A percentile compares a stretch with the other conserved stretches of the same genome.
These are phyloP conservation scores for Microhierax caerulescens DNA, from an alignment of 2,797 vertebrate genomes.

Conservation along the genomic window DNA sequence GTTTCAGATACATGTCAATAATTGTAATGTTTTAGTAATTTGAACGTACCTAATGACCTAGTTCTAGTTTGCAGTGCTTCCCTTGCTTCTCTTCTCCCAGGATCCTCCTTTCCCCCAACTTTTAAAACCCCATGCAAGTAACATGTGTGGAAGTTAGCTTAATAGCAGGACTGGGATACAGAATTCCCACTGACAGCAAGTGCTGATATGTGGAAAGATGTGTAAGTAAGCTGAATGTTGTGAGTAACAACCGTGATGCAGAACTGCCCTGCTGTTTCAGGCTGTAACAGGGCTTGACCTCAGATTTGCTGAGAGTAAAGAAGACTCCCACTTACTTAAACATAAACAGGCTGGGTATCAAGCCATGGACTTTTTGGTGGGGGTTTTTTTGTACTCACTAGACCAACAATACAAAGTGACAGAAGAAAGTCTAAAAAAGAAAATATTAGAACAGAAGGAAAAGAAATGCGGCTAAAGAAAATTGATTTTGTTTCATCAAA, in stretches of 20 bases:
- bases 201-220: not conserved
- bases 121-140: not conserved
- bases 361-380: not conserved
- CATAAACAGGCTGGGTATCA: not conserved
- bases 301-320: not conserved
- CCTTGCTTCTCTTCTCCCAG: not conserved
- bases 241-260: not conserved
- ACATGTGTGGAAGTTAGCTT: not conserved
- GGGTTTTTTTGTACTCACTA: not conserved
- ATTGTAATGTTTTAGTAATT: not conserved
- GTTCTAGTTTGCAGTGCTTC: not conserved
- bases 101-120: not conserved
- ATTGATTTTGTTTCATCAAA: conserved; percentile 60
- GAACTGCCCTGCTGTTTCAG: not conserved
- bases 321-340: not conserved
- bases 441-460: conserved; percentile 32
- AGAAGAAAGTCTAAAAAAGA: not conserved
- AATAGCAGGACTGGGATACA: not conserved
- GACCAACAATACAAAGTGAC: not conserved
- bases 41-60: not conserved
- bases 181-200: not conserved
- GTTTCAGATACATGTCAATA: not conserved
- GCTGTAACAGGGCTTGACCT: not conserved
- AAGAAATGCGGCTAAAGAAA: conserved; percentile 48
- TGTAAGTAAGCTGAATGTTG: not conserved